These are phyloP conservation scores for Holcopasites calliopsidis DNA, from an alignment of 1,140 invertebrate species.

Conservation along the genomic window DNA sequence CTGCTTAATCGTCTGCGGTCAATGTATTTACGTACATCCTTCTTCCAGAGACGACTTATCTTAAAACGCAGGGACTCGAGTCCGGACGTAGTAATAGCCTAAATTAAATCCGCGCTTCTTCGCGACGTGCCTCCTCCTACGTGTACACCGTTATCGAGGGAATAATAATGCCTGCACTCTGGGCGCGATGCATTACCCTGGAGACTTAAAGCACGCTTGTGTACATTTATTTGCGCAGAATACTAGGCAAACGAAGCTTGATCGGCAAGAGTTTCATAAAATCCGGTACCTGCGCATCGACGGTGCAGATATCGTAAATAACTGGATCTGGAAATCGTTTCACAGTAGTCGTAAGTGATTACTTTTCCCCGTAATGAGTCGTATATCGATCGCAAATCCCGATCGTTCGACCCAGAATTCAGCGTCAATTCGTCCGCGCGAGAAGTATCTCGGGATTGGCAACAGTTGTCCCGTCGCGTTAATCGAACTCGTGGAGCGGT, in stretches of 20 bases:
- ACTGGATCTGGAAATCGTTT: not conserved
- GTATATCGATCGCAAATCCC: constrained; percentile 52
- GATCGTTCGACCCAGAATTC: constrained; percentile 47
- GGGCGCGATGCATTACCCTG: no score
- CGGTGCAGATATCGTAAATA: constrained; percentile 18
- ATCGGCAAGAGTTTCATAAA: not conserved
- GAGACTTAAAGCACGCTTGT: constrained; percentile 28
- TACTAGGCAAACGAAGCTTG: constrained; percentile 27
- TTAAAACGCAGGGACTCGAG: constrained; percentile 38
- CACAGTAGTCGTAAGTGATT: constrained; percentile 21
- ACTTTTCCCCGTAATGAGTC: constrained; percentile 32
- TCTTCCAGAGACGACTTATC: constrained; percentile 61
- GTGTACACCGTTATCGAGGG: constrained; percentile 48
- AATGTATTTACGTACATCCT: constrained; percentile 46
- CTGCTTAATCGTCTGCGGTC: constrained; percentile 27
- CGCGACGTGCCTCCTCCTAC: constrained; percentile 13
- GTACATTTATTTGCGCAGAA: constrained; percentile 1
- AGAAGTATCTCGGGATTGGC: constrained; percentile 15
- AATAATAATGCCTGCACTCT: constrained; percentile 42
- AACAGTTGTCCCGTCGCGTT: constrained; percentile 28
- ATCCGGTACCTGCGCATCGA: constrained; percentile 14
- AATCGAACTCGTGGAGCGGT: constrained; percentile 30
- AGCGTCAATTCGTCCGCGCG: constrained; percentile 36
- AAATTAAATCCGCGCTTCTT: constrained; percentile 56
- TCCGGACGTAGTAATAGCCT: constrained; percentile 57